Base-by-base conservation (phyloP, 1,140 invertebrate genomes). In the Rhopalosiphum maidis region DNA sequence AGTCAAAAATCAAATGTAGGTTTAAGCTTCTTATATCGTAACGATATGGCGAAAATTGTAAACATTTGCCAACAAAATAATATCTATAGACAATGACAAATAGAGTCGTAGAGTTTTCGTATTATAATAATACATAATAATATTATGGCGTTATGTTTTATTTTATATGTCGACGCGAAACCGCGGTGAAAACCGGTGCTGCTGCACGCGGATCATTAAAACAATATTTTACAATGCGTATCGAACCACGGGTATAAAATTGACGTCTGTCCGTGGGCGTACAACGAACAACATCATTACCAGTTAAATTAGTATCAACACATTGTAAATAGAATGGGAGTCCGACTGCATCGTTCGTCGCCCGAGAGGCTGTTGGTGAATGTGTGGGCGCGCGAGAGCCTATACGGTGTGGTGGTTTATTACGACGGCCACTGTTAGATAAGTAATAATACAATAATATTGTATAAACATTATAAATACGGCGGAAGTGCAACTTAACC, bases 291-390 rank as follows among this genome's bases (percentile, higher is more conserved):
- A 86, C 83, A 43, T 86, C 83, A 43, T 86, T 86, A 86, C 83
- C 23, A 43, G 41, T 46, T 86, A 43, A 86, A 86, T 86, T 86
- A 86, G 83, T 86, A 86, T 86, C 83, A 43, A 86, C 83, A 86
- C 83, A 43, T 86, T 86, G 37, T 41, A 86, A 86, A 77, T n/a
- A n/a, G 60, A 77, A 77, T 77, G 60, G 60, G 30, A 77, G 30
- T 77, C 60, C 37, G 82, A 41, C 82, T 41, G 82, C 22, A 35
- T 21, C 21, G 60, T 68, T n/a, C 60, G 60, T 68, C 60, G 60
- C 60, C 60, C 30, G 60, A 77, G 60, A 77, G 60, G 60, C 60
- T 77, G 60, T 77, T 77, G 60, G 60, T 15, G 30, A 77, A n/a
- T n/a, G 60, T n/a, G 60, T 77, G 60, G 30, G 30, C 60, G 60